Percentiles rank a stretch among this genome's conserved stretches.
Evolutionary conservation across 2,797 vertebrate species (phyloP).

Genomic region (Poeciliopsis paucimaculata): DNA sequence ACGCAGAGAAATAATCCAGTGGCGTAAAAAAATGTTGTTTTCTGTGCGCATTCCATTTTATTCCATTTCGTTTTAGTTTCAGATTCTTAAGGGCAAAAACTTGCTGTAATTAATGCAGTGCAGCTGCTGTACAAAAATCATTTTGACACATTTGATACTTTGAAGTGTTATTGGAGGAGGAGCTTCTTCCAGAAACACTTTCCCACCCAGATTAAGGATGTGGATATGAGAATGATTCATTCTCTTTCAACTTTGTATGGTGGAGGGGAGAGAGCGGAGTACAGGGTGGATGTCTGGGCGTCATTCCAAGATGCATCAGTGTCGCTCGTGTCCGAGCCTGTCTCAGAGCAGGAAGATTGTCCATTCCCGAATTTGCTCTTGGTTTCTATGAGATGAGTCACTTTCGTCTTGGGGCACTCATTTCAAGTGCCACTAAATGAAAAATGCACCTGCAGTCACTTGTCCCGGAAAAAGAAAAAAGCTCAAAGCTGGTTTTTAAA

Average conservation of each 20-base stretch:
- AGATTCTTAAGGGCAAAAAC: not conserved
- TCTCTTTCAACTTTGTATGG: conserved; percentile 2
- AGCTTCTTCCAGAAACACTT: conserved; percentile 4
- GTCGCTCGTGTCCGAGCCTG: conserved; percentile 62
- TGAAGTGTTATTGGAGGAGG: conserved; percentile 4
- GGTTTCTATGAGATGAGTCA: conserved; percentile 3
- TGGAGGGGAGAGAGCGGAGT: not conserved
- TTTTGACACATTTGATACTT: not conserved
- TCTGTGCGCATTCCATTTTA: not conserved
- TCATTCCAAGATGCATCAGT: conserved; percentile 26
- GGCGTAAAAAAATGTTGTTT: not conserved
- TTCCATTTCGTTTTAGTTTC: not conserved
- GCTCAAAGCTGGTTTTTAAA: not conserved
- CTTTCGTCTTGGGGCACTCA: conserved; percentile 2
- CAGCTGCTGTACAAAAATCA: not conserved
- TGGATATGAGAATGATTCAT: conserved; percentile 32
- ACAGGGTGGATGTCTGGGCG: conserved; percentile 46
- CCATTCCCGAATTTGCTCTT: conserved; percentile 27
- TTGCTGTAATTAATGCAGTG: not conserved
- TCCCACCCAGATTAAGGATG: conserved; percentile 16
- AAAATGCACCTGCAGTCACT: not conserved
- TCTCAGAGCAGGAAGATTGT: conserved; percentile 25
- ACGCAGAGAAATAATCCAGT: not conserved
- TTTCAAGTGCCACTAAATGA: not conserved
- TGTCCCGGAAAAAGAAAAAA: not conserved